Evolutionary conservation across 2,888 invertebrate genomes (phyloP), one percentile per base, ranked within the genome.

Genomic region (Idaea straminata): DNA sequence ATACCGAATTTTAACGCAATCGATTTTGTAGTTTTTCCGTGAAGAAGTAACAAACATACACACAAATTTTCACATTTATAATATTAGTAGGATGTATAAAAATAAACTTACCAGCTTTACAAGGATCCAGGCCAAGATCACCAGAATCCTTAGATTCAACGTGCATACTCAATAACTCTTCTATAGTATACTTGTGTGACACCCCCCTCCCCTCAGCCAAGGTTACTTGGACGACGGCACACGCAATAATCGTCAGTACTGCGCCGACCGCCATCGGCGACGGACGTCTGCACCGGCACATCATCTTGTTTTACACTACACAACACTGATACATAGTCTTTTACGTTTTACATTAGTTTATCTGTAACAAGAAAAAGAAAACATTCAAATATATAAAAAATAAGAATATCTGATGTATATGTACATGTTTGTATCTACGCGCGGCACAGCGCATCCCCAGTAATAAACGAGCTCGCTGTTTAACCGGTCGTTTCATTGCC

Each of bases 111-210:
- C 97, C 96, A 84, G 97, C 96, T 94, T 97, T 97, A 89, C 97
- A 97, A 65, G 97, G 96, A 90, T 97, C 97, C 93, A 96, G 91
- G 83, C 97, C 96, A 72, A 96, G 87, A 84, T 97, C 97, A 71
- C 94, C 93, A 61, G 96, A 96, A 68, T 95, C 94, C 81, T 95
- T 95, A 69, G 93, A 93, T 61, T 95, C 95, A 78, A 96, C 97
- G 72, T 93, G 91, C 65, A 88, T 93, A 64, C 88, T 93, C 78
- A 96, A 83, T 72, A 97, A 87, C 80, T 97, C 95, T 35, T 96
- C 95, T 80, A 95, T 94, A 64, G 95, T 95, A 82, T 94, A 96
- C 78, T 88, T 93, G 68, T 89, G 91, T 0, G 88, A 82, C 69
- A 91, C 90, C 25, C 85, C 85, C 64, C 82, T 84, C 73, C 80